Base-by-base conservation (phyloP, 2,113 vertebrate genomes). In the Calyptommatus sinebrachiatus region DNA sequence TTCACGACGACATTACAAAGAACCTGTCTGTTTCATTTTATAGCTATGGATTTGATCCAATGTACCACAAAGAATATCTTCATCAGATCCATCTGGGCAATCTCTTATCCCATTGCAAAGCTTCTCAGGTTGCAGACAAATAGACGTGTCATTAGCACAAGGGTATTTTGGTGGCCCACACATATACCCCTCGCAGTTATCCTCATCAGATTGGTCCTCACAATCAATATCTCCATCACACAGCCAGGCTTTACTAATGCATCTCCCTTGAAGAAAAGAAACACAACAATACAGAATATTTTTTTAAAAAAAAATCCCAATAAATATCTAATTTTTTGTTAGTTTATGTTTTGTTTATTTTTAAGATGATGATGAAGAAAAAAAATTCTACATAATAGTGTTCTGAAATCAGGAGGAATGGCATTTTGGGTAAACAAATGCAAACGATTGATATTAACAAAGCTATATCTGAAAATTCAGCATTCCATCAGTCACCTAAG, bases 141-240 rank as follows among this genome's bases (percentile, higher is more conserved):
- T 93, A 46, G 96, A 96, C 68, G 96, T 96, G 91, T 99, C 96
- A 71, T 99, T 99, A 90, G 96, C 97, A 91, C 98, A 99, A 74
- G 97, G 96, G 87, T 99, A 99, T 91, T 97, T 98, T 87, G 98
- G 98, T n/a, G 97, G 97, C 89, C 97, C 97, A 82, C 98, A 99
- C 88, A 95, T 83, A 78, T 97, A 96, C 26, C 93, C 95, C 89
- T 97, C 96, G 79, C 98, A 99, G 45, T 96, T 95, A 83, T 98
- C 96, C 91, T 99, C 98, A 83, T 99, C 98, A 7, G 98, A 99
- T 66, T 95, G 97, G 94, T 99, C 98, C 90, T 99, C 98, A 87
- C 98, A 99, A 91, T 99, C 98, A 24, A 97, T 96, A 93, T 99
- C 98, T 66, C 98, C 98, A 86, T 99, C 98, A 89, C 98, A 99